phyloP scores from a whole-genome alignment of 2,113 vertebrate genomes.

The Tiliqua scincoides region DNA sequence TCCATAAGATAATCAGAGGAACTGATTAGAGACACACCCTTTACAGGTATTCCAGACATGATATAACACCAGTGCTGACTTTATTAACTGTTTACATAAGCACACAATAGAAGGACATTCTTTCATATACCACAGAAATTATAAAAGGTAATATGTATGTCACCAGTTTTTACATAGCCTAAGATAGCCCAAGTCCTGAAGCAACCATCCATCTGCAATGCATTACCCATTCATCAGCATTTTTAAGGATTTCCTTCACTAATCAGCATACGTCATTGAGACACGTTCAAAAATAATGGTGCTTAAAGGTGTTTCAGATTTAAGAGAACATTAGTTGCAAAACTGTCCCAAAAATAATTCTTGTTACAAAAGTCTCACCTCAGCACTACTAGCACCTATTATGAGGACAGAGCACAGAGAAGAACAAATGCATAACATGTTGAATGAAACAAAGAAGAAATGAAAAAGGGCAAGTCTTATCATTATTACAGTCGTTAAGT shows the following conservation, averaged over 20 bases:
- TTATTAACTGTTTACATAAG: neutral
- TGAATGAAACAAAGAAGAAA: constrained; percentile 59
- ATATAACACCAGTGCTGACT: neutral
- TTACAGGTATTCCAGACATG: neutral
- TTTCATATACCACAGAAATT: neutral
- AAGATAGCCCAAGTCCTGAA: neutral
- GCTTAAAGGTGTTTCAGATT: constrained; percentile 68
- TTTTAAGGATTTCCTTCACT: constrained; percentile 21
- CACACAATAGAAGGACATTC: neutral
- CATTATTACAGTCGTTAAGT: constrained; percentile 26
- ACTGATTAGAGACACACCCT: neutral
- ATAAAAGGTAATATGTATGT: neutral
- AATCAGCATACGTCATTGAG: constrained; percentile 39
- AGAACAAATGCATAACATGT: constrained; percentile 59
- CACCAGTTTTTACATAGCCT: neutral
- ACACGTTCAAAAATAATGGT: constrained; percentile 63
- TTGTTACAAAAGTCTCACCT: constrained; percentile 53
- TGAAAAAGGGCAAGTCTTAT: constrained; percentile 11
- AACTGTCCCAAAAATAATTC: constrained; percentile 55
- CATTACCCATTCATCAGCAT: constrained; percentile 9
- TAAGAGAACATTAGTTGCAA: constrained; percentile 65
- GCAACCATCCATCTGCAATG: constrained; percentile 13
- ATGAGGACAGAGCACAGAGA: constrained; percentile 55
- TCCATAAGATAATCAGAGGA: neutral
- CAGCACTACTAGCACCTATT: constrained; percentile 48